Conservation (phyloP, 2,888 invertebrate genomes). For the Tetragonisca angustula region DNA sequence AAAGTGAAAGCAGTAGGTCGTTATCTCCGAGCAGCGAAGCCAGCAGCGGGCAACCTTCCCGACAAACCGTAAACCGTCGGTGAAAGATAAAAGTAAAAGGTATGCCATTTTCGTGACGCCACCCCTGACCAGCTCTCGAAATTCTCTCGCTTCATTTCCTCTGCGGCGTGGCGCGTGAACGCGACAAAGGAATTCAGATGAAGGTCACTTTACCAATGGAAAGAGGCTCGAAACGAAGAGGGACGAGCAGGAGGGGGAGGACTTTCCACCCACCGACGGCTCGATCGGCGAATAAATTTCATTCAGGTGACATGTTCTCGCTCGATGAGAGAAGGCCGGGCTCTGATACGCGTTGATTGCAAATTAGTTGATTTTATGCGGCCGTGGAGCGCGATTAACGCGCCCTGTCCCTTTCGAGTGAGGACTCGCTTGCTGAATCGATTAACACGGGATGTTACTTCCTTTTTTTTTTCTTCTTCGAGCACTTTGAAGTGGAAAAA, state of each 20-base stretch:
- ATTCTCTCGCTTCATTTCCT: constrained; percentile 24
- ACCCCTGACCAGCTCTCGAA: constrained; percentile 24
- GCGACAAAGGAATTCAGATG: constrained; percentile 74
- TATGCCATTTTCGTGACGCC: constrained; percentile 28
- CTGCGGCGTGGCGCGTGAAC: constrained; percentile 11
- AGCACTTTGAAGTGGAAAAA: not conserved
- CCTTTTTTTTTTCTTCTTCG: not conserved
- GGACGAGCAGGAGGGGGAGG: constrained; percentile 1
- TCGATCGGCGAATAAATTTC: constrained; percentile 26
- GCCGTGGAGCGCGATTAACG: constrained; percentile 13
- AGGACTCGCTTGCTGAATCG: not conserved
- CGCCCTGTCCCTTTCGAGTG: not conserved
- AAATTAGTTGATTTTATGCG: constrained; percentile 49
- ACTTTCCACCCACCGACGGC: constrained; percentile 25
- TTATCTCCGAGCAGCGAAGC: constrained; percentile 25
- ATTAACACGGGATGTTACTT: constrained; percentile 7
- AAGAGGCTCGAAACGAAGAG: constrained; percentile 31
- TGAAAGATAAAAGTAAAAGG: constrained; percentile 51
- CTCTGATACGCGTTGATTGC: constrained; percentile 40
- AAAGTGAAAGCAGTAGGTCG: constrained; percentile 13
- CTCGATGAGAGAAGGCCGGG: not conserved
- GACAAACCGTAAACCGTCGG: not conserved
- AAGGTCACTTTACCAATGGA: constrained; percentile 74
- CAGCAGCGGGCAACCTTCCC: too few relatives aligned
- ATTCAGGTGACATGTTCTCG: not conserved